Conservation (phyloP, 2,888 invertebrate genomes). For the Thecophora atra region DNA sequence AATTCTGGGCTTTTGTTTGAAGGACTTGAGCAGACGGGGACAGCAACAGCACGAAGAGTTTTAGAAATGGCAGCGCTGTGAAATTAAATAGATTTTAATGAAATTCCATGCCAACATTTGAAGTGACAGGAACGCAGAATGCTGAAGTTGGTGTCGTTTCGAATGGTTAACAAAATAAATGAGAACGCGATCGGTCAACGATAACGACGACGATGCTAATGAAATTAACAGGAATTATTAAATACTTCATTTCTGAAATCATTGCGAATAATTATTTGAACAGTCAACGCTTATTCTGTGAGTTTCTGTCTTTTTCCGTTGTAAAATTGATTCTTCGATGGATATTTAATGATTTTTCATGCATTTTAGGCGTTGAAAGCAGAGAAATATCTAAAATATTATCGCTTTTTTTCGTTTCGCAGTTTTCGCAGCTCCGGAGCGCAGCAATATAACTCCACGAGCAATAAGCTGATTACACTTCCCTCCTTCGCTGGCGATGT, state of each 20-base stretch:
- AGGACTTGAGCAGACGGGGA: not conserved
- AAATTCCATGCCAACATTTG: constrained; percentile 11
- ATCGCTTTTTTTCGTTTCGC: not conserved
- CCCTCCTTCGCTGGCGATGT: not conserved
- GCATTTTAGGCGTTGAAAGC: no score
- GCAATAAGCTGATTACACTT: not conserved
- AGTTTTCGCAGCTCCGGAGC: not conserved
- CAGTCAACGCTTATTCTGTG: not conserved
- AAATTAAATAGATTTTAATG: constrained; percentile 6
- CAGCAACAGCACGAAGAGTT: not conserved
- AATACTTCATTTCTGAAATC: no score
- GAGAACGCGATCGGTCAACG: no score
- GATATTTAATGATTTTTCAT: no score
- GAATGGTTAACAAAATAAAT: no score
- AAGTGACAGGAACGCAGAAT: not conserved
- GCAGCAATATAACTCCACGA: not conserved
- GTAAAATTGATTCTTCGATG: no score
- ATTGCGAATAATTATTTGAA: no score
- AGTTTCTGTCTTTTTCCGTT: no score
- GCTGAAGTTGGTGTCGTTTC: not conserved
- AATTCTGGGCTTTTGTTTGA: not conserved
- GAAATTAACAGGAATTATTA: no score
- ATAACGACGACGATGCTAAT: no score
- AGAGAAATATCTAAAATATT: no score
- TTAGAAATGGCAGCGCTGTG: not conserved